Percentiles rank a stretch among this genome's conserved stretches.
Evolutionary conservation across 2,888 invertebrate species (phyloP).

Genomic region (Sesia bembeciformis): DNA sequence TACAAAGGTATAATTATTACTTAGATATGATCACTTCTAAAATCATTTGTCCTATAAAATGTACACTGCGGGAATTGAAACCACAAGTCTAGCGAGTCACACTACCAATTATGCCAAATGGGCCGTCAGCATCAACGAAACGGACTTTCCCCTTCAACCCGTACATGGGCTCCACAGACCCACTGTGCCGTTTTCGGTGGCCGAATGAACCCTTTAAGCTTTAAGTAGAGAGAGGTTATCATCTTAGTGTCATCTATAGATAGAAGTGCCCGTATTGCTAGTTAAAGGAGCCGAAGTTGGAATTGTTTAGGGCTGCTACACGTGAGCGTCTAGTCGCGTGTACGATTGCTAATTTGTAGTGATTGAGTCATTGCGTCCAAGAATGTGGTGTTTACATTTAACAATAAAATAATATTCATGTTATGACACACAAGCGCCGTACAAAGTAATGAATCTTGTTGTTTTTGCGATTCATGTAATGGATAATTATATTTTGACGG

Average conservation of each 20-base stretch:
- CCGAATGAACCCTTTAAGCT: conserved; percentile 46
- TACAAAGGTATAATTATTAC: no score
- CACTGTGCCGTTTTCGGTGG: conserved; percentile 42
- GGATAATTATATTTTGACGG: no score
- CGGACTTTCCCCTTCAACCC: conserved; percentile 42
- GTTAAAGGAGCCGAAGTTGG: background rate
- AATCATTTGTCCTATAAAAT: background rate
- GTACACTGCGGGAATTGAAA: background rate
- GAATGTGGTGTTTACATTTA: no score
- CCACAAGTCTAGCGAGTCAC: background rate
- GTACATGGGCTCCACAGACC: conserved; percentile 39
- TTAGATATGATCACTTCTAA: background rate
- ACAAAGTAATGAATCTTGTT: no score
- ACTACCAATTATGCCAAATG: background rate
- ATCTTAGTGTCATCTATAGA: conserved; percentile 12
- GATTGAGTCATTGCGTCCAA: background rate
- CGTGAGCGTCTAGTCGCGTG: background rate
- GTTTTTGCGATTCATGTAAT: no score
- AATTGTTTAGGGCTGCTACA: background rate
- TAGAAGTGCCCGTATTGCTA: background rate
- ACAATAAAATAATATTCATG: no score
- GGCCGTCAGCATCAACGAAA: background rate
- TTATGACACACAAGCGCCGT: no score
- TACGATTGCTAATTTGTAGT: background rate
- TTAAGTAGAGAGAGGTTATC: conserved; percentile 43